Percentiles rank a stretch among this genome's conserved stretches.
These are phyloP conservation scores for Leptopilina boulardi DNA, from an alignment of 1,140 invertebrate species.

Conservation along the genomic window DNA sequence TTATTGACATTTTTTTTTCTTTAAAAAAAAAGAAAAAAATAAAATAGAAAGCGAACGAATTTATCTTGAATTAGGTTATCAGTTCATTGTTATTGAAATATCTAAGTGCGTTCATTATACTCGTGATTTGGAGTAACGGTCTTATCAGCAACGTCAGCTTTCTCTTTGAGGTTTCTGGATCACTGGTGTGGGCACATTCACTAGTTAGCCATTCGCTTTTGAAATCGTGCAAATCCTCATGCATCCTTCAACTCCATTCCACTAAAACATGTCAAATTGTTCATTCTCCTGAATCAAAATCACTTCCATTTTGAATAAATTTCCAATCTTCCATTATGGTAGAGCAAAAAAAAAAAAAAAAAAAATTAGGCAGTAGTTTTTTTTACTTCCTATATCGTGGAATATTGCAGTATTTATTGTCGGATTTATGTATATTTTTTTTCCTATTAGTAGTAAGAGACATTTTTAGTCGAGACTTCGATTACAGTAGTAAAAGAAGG, in stretches of 20 bases:
- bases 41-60: neutral
- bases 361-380: no score
- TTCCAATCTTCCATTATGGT: neutral
- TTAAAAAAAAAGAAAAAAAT: neutral
- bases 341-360: no score
- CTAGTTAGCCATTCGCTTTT: conserved; percentile 21
- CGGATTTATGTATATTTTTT: no score
- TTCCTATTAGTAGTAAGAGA: no score
- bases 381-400: no score
- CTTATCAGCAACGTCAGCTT: conserved; percentile 19
- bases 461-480: no score
- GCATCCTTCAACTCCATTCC: neutral
- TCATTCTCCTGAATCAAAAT: conserved; percentile 13
- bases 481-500: no score
- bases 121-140: neutral
- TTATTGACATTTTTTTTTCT: no score
- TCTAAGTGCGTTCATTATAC: neutral
- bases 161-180: conserved; percentile 28
- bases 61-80: neutral
- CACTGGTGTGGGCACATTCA: conserved; percentile 29
- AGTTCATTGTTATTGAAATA: conserved; percentile 9
- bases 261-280: conserved; percentile 10
- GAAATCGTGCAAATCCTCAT: conserved; percentile 19
- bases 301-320: conserved; percentile 12
- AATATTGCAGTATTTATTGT: no score